phyloP scores from a whole-genome alignment of 2,113 vertebrate genomes.

The Eira barbara region DNA sequence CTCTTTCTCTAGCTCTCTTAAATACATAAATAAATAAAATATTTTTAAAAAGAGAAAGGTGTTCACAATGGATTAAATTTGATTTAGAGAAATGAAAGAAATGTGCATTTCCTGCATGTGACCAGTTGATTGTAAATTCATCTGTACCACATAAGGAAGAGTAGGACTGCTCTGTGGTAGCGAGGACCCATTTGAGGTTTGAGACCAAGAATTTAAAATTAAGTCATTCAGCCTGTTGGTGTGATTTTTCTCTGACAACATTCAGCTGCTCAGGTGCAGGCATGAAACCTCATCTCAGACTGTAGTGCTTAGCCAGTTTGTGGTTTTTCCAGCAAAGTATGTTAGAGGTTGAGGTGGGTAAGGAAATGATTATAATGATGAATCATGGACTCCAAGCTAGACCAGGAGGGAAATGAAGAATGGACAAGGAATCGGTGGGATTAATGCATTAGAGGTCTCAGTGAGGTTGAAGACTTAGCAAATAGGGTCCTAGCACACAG shows the following conservation, averaged over 20 bases:
- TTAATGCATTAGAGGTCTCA: neutral
- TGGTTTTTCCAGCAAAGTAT: neutral
- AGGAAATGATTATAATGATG: neutral
- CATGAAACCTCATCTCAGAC: neutral
- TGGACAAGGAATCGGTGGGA: neutral
- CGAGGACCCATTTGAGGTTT: neutral
- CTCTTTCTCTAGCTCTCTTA: too few species aligned
- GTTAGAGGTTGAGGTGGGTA: neutral
- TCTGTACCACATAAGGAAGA: neutral
- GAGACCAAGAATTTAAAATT: slow-evolving; percentile 2
- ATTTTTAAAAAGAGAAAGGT: neutral
- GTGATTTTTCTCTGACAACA: neutral
- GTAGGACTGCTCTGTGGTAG: neutral
- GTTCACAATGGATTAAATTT: slow-evolving; percentile 25
- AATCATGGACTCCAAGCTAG: neutral
- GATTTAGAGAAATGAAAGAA: neutral
- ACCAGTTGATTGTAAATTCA: neutral
- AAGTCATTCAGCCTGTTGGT: neutral
- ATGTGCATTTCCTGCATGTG: neutral
- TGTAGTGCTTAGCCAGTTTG: neutral
- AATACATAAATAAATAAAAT: too few species aligned
- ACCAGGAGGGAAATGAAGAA: neutral
- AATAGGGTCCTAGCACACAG: neutral
- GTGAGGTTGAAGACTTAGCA: neutral
- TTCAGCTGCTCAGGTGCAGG: neutral